Conservation (phyloP, 2,113 vertebrate genomes). For the Penelope pileata region DNA sequence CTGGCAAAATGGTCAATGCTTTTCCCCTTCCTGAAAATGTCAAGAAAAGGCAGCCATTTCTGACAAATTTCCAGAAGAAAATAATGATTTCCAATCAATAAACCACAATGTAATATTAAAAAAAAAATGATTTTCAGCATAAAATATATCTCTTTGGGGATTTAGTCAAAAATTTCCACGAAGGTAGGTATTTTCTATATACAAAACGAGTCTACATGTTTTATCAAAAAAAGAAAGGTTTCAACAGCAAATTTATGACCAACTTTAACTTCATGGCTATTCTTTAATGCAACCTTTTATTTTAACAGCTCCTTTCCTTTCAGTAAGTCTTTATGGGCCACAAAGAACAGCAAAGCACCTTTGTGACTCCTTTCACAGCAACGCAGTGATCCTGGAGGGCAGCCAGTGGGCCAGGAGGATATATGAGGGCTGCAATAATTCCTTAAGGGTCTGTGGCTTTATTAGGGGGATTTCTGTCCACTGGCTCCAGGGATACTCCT, state of each 20-base stretch:
- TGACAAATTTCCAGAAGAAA: neutral
- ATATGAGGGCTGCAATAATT: neutral
- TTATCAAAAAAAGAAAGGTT: neutral
- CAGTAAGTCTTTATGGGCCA: neutral
- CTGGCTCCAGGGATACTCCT: neutral
- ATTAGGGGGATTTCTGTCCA: neutral
- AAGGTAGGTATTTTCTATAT: neutral
- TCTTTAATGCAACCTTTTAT: neutral
- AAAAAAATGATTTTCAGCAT: neutral
- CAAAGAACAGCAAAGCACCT: neutral
- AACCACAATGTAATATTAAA: neutral
- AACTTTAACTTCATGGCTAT: neutral
- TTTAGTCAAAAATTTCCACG: neutral
- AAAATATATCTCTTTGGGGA: neutral
- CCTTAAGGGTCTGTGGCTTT: neutral
- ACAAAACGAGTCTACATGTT: neutral
- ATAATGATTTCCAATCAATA: neutral
- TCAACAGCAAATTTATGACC: neutral
- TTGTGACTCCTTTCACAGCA: neutral
- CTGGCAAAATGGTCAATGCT: neutral
- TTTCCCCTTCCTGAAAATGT: neutral
- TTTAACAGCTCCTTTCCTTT: neutral
- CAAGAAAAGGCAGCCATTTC: neutral
- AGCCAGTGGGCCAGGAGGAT: neutral
- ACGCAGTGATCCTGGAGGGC: neutral